phyloP scores from a whole-genome alignment of 2,888 invertebrate genomes.

The Nasonia oneida region DNA sequence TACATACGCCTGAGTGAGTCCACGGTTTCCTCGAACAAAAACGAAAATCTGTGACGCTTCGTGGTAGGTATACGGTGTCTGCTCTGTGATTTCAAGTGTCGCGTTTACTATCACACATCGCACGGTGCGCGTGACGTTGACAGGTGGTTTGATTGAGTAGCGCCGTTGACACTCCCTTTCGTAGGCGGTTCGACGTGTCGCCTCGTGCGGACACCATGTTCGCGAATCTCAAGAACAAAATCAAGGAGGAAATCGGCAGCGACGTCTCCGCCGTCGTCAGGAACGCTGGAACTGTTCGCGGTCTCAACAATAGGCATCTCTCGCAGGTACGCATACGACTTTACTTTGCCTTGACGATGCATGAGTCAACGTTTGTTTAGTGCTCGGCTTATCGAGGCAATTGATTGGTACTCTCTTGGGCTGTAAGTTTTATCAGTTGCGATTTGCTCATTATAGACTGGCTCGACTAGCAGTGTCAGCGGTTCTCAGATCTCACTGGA shows the following conservation, averaged over 20 bases:
- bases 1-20: slow-evolving; percentile 49
- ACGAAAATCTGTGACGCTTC: background rate
- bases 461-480: slow-evolving; percentile 78
- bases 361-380: slow-evolving; percentile 12
- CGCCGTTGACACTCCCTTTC: slow-evolving; percentile 53
- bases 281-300: slow-evolving; percentile 74
- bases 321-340: slow-evolving; percentile 72
- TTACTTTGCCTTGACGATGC: slow-evolving; percentile 4
- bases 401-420: background rate
- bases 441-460: slow-evolving; percentile 69
- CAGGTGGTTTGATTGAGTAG: slow-evolving; percentile 68
- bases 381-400: background rate
- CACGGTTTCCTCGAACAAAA: slow-evolving; percentile 18
- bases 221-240: slow-evolving; percentile 92
- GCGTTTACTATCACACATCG: background rate
- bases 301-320: slow-evolving; percentile 73
- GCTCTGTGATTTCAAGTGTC: background rate
- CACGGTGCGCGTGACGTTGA: slow-evolving; percentile 65
- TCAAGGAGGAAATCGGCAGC: slow-evolving; percentile 92
- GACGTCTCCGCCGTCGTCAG: slow-evolving; percentile 83
- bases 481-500: slow-evolving; percentile 77
- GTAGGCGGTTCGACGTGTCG: background rate
- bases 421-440: background rate
- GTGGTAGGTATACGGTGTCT: background rate
- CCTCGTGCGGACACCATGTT: slow-evolving; percentile 83